Evolutionary conservation across 2,888 invertebrate species (phyloP), one percentile per base, ranked within the genome.

Genomic region (Orthonevra nobilis): DNA sequence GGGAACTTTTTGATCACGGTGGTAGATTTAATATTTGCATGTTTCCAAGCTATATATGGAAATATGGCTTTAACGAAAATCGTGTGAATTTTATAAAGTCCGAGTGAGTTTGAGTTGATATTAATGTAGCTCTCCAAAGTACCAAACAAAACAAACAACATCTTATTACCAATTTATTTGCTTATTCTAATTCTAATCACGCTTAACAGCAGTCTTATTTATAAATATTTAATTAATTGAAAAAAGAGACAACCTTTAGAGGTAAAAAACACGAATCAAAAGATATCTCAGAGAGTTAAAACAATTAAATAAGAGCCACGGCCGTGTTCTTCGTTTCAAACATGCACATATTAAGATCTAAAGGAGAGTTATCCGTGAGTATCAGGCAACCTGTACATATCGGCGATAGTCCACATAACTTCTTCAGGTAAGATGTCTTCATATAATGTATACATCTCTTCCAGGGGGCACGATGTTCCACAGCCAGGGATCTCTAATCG

Each of bases 401-500:
- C 87, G 84, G 12, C 84, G 83, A 70, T 86, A 85, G 54, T 85
- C 83, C 42, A 81, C 83, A 68, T 88, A 88, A 50, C 83, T 84
- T 36, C 86, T 86, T 90, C 89, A 10, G 91, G 91, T 58, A 93
- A 85, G 0, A 94, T 87, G 73, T 92, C 91, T 32, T 91, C 89
- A 77, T 94, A 92, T 26, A 92, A 82, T 6, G 85, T 82, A n/a
- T 89, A 84, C 86, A 93, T 93, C 82, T 90, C 88, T 2, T 90
- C 86, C 1, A 94, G 84, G 0, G 93, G 92, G 83, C 96, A 96
- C 10, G 90, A 86, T 2, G 89, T 82, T 0, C 91, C 91, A 85
- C 95, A 96, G 10, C 91, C 90, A 0, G 93, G 93, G 75, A 95
- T 90, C 1, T 88, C 85, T 54, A 96, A 85, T 2, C 91, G 87